Evolutionary conservation across 1,140 invertebrate genomes (phyloP), one percentile per base, ranked within the genome.

Genomic region (Argopecten irradians): DNA sequence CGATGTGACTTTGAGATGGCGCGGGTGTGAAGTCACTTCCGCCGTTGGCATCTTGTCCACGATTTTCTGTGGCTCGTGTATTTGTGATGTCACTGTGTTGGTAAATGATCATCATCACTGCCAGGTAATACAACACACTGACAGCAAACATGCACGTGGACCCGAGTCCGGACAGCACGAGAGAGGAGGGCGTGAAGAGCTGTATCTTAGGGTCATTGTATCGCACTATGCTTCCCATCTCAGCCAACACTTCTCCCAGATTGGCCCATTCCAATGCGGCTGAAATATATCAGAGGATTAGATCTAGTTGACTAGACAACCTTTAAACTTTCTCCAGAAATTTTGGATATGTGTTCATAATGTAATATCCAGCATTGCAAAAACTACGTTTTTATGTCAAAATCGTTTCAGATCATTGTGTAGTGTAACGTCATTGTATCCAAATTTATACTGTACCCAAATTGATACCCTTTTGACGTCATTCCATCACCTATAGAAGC

Each of bases 81-180:
- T 71, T 71, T 71, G 55, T 71, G 14, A 71, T 28, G 55, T 71
- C 55, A n/a, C 55, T 71, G 55, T 71, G 55, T 71, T 71, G 55
- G 13, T 71, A 71, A 28, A 71, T n/a, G 5, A 71, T 71, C 55
- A 71, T 71, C 55, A 71, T 71, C 1, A 71, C 55, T 28, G 55
- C 55, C 11, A 71, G 11, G n/a, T 71, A 71, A 28, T 71, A 71
- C 55, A n/a, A n/a, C 55, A 71, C 55, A 71, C 55, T 71, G 55
- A 71, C 55, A 3, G 55, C 55, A 71, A 71, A 71, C 55, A 71
- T 71, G n/a, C 55, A 71, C 55, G 55, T 71, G n/a, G 55, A 71
- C 55, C 55, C 55, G 22, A 71, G 55, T 1, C 55, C 55, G n/a
- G 55, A 71, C 0, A 71, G 55, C n/a, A 71, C 55, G 55, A 71